A percentile compares a stretch with the other conserved stretches of the same genome.
These are phyloP conservation scores for Australoheros facetus DNA, from an alignment of 2,797 vertebrate species.

Conservation along the genomic window DNA sequence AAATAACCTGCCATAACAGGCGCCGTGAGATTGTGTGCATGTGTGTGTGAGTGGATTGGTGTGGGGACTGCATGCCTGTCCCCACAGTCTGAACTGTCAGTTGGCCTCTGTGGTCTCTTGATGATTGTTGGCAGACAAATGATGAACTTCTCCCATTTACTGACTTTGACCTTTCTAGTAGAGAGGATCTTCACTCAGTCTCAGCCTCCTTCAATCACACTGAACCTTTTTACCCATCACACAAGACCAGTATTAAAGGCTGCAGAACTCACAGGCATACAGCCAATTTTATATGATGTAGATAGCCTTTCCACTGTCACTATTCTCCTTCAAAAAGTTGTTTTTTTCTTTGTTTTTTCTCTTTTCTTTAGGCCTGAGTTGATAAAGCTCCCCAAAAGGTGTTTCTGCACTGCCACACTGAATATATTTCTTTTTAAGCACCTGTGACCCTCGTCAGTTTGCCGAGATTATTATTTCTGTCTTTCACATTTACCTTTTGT, in stretches of 20 bases:
- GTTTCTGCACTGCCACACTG: neutral
- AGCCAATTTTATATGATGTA: slow-evolving; percentile 3
- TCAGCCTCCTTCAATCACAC: slow-evolving; percentile 38
- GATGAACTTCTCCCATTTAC: slow-evolving; percentile 44
- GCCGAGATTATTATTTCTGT: slow-evolving; percentile 11
- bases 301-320: slow-evolving; percentile 3
- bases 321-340: neutral
- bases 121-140: slow-evolving; percentile 41
- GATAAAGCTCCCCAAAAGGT: neutral
- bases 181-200: slow-evolving; percentile 27
- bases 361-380: neutral
- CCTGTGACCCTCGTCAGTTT: slow-evolving; percentile 1
- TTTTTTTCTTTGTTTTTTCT: neutral
- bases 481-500: neutral
- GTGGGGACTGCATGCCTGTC: neutral
- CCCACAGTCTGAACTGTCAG: neutral
- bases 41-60: neutral
- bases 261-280: neutral
- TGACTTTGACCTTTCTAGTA: slow-evolving; percentile 58
- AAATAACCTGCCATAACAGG: slow-evolving; percentile 18
- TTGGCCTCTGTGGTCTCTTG: slow-evolving; percentile 16
- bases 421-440: slow-evolving; percentile 6
- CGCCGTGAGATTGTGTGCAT: slow-evolving; percentile 14
- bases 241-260: slow-evolving; percentile 14
- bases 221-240: slow-evolving; percentile 25